Evolutionary conservation across 2,797 vertebrate genomes (phyloP), one percentile per base, ranked within the genome.

Genomic region (Uromys caudimaculatus): DNA sequence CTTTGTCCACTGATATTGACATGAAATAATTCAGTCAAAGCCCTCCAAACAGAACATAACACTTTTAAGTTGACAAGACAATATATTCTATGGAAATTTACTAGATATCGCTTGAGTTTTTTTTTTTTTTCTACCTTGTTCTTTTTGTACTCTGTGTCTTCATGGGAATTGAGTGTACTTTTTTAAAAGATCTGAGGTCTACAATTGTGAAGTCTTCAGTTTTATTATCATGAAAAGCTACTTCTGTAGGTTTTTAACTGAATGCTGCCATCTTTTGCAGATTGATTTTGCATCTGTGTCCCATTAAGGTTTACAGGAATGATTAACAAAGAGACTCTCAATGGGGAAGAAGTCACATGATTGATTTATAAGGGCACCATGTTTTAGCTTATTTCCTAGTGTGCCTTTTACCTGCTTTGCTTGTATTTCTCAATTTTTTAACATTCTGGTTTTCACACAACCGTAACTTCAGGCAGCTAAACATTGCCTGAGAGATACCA

Each of bases 241-340:
- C 0, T 77, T 97, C 97, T 97, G 95, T 92, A 96, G 90, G 96
- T 95, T 96, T 97, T 98, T 82, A 97, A 98, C 97, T 95, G 97
- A 97, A 89, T 97, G 94, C 91, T 97, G 95, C 90, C 2, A 5
- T 95, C 97, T 86, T 89, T 97, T 96, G 76, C 89, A 97, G 98
- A 98, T 95, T 95, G 94, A 60, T 97, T 82, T 82, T 95, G 89
- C 94, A 73, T 54, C 97, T 88, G 23, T 88, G 96, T 98, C 97
- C 97, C 97, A 86, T 97, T 96, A 93, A 82, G 38, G 56, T 35
- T 97, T 97, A 97, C 27, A 54, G 95, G 95, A 98, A 98, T 97
- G 97, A 98, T 93, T 97, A 94, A 98, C 96, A 95, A 98, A 97
- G 69, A 76, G 95, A 94, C 86, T 97, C 97, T 89, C 86, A 38